Base-by-base conservation (phyloP, 2,888 invertebrate species). In the Alcis repandata region DNA sequence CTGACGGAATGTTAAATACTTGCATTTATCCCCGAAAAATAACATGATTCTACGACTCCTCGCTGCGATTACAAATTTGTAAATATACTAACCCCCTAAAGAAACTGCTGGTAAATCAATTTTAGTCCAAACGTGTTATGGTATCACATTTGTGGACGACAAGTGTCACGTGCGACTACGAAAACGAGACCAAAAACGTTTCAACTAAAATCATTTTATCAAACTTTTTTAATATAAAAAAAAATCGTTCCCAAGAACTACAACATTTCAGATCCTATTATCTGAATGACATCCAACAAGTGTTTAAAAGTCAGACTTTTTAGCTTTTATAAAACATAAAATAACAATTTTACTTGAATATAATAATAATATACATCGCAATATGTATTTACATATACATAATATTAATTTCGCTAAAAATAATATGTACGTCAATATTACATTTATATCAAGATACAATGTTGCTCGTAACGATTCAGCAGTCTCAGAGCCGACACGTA, bases 311-410 rank as follows among this genome's bases (percentile, higher is more conserved):
- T 93, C 93, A 92, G 92, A 92, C 93, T 92, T 92, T 66, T 91
- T 87, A 90, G 88, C 88, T 86, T 90, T 89, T 85, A 85, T 79
- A 90, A 91, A 90, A 88, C 82, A 81, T 83, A 84, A 88, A 79
- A 84, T 83, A 88, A 86, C 85, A 91, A 91, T 90, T 90, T 90
- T 87, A 91, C 86, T 88, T 89, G 88, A 85, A 91, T 89, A 91
- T 84, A 90, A 87, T 86, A 90, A 87, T 86, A 90, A 90, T 89
- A 91, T 91, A 92, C 90, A 92, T 89, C 83, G 86, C 82, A 89
- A 89, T 90, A 90, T 90, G 90, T 92, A 92, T 92, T 91, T 90
- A 92, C 90, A 92, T 90, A 93, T 90, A 93, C 89, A 88, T 92
- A 93, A 88, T 90, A 91, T 60, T 65, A 51, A 56, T 87, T 87